These are phyloP conservation scores for Sander lucioperca DNA, from an alignment of 2,113 vertebrate genomes.

Conservation along the genomic window DNA sequence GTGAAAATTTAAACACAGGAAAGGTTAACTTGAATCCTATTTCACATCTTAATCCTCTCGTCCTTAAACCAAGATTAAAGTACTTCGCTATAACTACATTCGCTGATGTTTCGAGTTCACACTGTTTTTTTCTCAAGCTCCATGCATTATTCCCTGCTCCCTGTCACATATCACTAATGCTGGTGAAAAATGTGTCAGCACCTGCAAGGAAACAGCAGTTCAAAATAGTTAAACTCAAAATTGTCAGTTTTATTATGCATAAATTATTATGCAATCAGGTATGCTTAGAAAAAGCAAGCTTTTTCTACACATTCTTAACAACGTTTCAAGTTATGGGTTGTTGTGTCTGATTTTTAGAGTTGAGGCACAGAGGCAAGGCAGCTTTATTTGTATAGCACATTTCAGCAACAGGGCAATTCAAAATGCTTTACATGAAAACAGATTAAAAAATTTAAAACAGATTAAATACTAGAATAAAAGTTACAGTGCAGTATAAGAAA, in stretches of 20 bases:
- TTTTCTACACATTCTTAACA: neutral
- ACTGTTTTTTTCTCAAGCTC: too few species aligned
- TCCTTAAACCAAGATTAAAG: neutral
- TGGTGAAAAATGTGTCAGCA: too few species aligned
- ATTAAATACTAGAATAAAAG: too few species aligned
- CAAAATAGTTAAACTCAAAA: conserved; percentile 10
- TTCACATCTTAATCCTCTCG: neutral
- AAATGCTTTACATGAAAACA: too few species aligned
- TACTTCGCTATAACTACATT: too few species aligned
- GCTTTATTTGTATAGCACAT: too few species aligned
- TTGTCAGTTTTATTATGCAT: neutral
- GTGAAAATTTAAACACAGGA: neutral
- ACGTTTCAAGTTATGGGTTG: neutral
- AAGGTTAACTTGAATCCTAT: neutral
- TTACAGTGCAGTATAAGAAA: too few species aligned
- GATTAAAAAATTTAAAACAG: too few species aligned
- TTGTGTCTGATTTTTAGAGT: conserved; percentile 25
- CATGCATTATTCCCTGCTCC: too few species aligned
- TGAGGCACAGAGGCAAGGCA: conserved; percentile 28
- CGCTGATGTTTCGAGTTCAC: neutral
- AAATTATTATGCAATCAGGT: neutral
- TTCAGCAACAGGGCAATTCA: too few species aligned
- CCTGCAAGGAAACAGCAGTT: too few species aligned
- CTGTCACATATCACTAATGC: too few species aligned
- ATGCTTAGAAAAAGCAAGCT: neutral